Evolutionary conservation across 2,888 invertebrate genomes (phyloP), one percentile per base, ranked within the genome.

Genomic region (Argyra leucocephala): DNA sequence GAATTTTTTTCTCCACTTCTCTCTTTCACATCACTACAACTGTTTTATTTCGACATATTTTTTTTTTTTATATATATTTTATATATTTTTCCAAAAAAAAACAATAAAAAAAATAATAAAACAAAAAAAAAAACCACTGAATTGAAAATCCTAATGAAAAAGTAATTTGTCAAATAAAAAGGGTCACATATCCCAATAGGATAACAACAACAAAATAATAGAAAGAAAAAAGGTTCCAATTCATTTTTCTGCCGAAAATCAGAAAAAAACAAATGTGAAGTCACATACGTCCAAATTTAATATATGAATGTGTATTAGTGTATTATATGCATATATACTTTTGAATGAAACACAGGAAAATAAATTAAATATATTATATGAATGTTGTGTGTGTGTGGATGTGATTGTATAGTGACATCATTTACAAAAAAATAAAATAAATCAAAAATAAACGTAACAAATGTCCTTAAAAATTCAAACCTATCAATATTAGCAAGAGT

Each of bases 101-200:
- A 64, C 62, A 57, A 63, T 62, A 37, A 21, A 63, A 60, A 60
- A 64, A 48, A 61, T 57, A 63, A 22, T 31, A 36, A 6, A 24
- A 22, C 4, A 62, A 23, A 66, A 24, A 63, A 36, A 68, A 64
- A 64, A 57, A n/a, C 48, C 63, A 63, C 63, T 64, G 59, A 48
- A 48, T 48, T 48, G 48, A 59, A 59, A 59, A 59, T 59, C 59
- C 23, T 23, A 59, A 59, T 59, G 59, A 59, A 59, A 59, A 59
- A 23, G 59, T 59, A 59, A 59, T 59, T 59, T 59, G 59, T 59
- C 59, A 59, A 59, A 23, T 23, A 59, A 59, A 59, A 23, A 59
- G 59, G 59, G 59, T 23, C 59, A 59, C 22, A 59, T 59, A 22
- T 59, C 59, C 23, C 23, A 10, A 18, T 23, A 59, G 59, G 59